Evolutionary conservation across 2,797 vertebrate species (phyloP).

Genomic region (Megaceryle alcyon): DNA sequence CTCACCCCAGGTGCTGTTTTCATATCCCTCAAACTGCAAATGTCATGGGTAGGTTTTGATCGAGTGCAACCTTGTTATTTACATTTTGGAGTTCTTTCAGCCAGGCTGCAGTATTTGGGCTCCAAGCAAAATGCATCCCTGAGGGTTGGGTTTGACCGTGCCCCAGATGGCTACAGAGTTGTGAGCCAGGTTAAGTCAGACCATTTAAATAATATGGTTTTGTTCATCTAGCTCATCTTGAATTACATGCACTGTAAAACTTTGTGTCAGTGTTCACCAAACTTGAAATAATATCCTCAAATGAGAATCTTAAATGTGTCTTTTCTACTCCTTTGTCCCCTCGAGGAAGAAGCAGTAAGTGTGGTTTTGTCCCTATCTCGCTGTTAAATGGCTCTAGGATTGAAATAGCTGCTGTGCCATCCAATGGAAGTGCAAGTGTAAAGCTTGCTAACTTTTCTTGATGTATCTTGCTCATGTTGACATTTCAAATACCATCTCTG

Average conservation of each 20-base stretch:
- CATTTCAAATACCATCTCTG: not conserved
- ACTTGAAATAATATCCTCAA: not conserved
- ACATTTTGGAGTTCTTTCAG: slow-evolving; percentile 4
- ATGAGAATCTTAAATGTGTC: not conserved
- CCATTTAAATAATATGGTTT: not conserved
- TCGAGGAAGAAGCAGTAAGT: not conserved
- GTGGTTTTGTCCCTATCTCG: not conserved
- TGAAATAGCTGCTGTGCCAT: not conserved
- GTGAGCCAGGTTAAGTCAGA: not conserved
- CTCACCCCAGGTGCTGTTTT: slow-evolving; percentile 47
- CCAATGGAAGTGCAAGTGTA: not conserved
- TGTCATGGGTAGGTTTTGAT: slow-evolving; percentile 19
- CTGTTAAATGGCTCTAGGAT: not conserved
- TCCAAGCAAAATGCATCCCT: not conserved
- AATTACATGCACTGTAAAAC: not conserved
- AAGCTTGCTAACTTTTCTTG: not conserved
- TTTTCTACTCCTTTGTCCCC: not conserved
- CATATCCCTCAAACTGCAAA: not conserved
- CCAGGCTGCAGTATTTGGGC: not conserved
- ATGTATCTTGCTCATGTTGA: not conserved
- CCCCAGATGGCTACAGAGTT: not conserved
- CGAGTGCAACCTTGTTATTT: slow-evolving; percentile 33
- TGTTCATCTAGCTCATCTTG: not conserved
- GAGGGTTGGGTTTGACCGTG: slow-evolving; percentile 1
- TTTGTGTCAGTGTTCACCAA: not conserved